phyloP scores from a whole-genome alignment of 2,797 vertebrate genomes.

The Onychomys leucogaster region DNA sequence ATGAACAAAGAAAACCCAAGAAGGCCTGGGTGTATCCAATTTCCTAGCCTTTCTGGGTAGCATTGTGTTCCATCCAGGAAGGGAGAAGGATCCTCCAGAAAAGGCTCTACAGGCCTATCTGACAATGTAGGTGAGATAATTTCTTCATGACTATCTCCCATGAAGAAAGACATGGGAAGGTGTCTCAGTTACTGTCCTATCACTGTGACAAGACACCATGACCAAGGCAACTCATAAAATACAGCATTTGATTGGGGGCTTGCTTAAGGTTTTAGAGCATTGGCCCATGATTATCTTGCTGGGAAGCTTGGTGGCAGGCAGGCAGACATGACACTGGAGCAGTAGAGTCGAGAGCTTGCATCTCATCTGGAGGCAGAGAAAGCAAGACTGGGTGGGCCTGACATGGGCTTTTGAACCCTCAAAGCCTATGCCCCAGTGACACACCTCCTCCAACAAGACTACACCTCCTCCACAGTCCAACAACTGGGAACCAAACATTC shows the following conservation, averaged over 20 bases:
- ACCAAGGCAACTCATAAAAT: neutral
- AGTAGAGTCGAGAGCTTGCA: neutral
- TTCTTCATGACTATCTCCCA: neutral
- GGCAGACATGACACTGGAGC: neutral
- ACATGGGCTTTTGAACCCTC: neutral
- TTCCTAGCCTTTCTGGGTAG: neutral
- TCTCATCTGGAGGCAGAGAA: neutral
- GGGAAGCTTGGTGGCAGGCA: neutral
- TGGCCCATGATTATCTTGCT: neutral
- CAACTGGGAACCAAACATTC: neutral
- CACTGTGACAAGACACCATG: neutral
- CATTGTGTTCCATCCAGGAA: too few relatives aligned
- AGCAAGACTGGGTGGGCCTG: neutral
- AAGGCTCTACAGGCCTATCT: neutral
- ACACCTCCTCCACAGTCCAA: neutral
- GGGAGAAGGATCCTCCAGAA: neutral
- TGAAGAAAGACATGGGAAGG: neutral
- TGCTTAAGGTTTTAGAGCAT: neutral
- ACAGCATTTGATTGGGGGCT: neutral
- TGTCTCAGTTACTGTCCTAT: neutral
- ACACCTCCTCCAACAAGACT: neutral
- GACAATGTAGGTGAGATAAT: neutral
- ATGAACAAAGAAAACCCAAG: too few relatives aligned
- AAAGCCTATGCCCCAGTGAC: neutral
- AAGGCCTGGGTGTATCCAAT: neutral